Base-by-base conservation (phyloP, 2,113 vertebrate species). In the Pterocles orientalis region DNA sequence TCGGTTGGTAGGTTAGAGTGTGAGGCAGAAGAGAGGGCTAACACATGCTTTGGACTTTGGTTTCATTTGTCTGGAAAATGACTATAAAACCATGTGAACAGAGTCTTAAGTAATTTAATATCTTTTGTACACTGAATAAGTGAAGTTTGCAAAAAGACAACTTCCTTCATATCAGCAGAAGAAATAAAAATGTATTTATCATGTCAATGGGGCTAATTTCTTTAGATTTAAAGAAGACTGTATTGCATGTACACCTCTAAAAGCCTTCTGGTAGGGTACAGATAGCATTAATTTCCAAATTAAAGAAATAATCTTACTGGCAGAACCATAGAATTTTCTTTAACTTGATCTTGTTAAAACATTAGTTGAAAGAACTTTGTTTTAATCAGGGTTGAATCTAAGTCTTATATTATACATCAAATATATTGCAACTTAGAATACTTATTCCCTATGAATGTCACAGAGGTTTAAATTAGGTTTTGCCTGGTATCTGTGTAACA, bases 171-270 rank as follows among this genome's bases (percentile, higher is more conserved):
- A 78, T 8, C 79, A 90, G 33, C 60, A 93, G 47, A 34, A 95
- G 68, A 88, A 94, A 64, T 94, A 31, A 77, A 94, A 92, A 65
- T 47, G 10, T n/a, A 62, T 87, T 90, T 73, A 47, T 89, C 69
- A 75, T 18, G 64, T 73, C n/a, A 66, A 10, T 64, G 18, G 12
- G 17, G 8, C 16, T 71, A 88, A 45, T 93, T 83, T 86, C 36
- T 94, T 90, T 65, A 82, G 21, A 88, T 80, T 83, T 81, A 83
- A 77, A 75, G 41, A 86, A 17, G 18, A 29, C 24, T 54, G 4
- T 56, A 60, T 34, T 69, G 34, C 14, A 33, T 16, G 1, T 53
- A 29, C 53, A 43, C 19, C 18, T 77, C 54, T 64, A 56, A 86
- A 81, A 80, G 10, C 26, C 16, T 83, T 81, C 45, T 75, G 54